phyloP scores from a whole-genome alignment of 2,888 invertebrate species.

The Drosophila monieri region DNA sequence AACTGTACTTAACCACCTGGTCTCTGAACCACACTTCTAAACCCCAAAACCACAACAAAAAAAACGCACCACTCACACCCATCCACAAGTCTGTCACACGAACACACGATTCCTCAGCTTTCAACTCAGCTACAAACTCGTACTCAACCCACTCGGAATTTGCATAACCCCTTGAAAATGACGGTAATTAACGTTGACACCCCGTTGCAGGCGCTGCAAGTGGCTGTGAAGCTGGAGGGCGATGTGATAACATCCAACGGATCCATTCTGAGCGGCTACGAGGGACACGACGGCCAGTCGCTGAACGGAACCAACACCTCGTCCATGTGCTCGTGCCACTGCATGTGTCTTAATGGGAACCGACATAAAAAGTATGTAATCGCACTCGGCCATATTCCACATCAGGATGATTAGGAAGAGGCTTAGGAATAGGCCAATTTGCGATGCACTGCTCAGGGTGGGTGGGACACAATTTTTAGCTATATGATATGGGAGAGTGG shows the following conservation, averaged over 20 bases:
- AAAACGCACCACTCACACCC: slow-evolving; percentile 15
- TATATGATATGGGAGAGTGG: slow-evolving; percentile 7
- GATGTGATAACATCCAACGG: slow-evolving; percentile 98
- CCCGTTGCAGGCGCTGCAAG: slow-evolving; percentile 92
- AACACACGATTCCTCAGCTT: slow-evolving; percentile 48
- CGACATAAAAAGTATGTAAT: slow-evolving; percentile 83
- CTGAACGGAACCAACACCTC: slow-evolving; percentile 82
- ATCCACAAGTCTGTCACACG: slow-evolving; percentile 31
- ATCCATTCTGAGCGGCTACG: slow-evolving; percentile 91
- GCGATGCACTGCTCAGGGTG: not conserved
- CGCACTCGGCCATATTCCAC: slow-evolving; percentile 11
- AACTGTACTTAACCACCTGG: slow-evolving; percentile 47
- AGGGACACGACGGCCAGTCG: slow-evolving; percentile 83
- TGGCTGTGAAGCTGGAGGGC: slow-evolving; percentile 97
- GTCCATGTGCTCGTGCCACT: slow-evolving; percentile 84
- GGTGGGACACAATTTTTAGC: slow-evolving; percentile 11
- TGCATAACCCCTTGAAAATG: slow-evolving; percentile 6
- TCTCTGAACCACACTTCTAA: slow-evolving; percentile 34
- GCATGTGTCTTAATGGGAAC: slow-evolving; percentile 84
- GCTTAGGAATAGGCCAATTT: slow-evolving; percentile 33
- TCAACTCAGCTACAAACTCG: slow-evolving; percentile 18
- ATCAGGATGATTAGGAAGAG: slow-evolving; percentile 21
- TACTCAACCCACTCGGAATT: slow-evolving; percentile 24
- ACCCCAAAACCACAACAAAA: slow-evolving; percentile 8
- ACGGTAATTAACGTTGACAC: slow-evolving; percentile 37